Evolutionary conservation across 2,113 vertebrate species (phyloP).

Genomic region (Pluvialis apricaria): DNA sequence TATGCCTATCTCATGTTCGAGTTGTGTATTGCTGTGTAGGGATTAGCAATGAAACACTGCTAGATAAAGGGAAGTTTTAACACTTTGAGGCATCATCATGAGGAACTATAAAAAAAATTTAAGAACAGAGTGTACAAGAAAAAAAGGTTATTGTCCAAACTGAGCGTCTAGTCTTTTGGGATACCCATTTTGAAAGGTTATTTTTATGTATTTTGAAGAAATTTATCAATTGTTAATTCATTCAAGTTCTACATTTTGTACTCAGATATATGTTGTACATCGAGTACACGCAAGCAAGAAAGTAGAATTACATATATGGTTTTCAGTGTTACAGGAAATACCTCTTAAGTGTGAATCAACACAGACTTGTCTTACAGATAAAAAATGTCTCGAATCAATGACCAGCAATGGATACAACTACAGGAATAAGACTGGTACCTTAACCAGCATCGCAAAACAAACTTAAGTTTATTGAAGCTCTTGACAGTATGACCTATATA

Average conservation of each 20-base stretch:
- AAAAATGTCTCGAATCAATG: background rate
- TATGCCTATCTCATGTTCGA: background rate
- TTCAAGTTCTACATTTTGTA: background rate
- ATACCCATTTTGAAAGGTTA: background rate
- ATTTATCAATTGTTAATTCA: background rate
- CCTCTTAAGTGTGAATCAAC: background rate
- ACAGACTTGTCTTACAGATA: fast-evolving
- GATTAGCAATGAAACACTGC: background rate
- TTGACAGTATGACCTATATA: background rate
- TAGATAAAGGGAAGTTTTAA: background rate
- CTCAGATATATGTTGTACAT: background rate
- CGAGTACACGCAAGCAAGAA: fast-evolving
- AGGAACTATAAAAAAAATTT: background rate
- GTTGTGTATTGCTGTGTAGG: background rate
- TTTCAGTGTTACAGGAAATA: background rate
- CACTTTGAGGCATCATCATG: background rate
- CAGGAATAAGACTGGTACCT: fast-evolving
- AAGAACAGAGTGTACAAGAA: background rate
- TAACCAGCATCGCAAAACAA: background rate
- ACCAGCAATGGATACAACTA: background rate
- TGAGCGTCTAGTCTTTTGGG: background rate
- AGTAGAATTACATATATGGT: fast-evolving
- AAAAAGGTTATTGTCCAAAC: background rate
- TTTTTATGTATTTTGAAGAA: background rate
- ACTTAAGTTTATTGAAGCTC: background rate